phyloP scores from a whole-genome alignment of 1,140 invertebrate species.

The Drosophila bipectinata region DNA sequence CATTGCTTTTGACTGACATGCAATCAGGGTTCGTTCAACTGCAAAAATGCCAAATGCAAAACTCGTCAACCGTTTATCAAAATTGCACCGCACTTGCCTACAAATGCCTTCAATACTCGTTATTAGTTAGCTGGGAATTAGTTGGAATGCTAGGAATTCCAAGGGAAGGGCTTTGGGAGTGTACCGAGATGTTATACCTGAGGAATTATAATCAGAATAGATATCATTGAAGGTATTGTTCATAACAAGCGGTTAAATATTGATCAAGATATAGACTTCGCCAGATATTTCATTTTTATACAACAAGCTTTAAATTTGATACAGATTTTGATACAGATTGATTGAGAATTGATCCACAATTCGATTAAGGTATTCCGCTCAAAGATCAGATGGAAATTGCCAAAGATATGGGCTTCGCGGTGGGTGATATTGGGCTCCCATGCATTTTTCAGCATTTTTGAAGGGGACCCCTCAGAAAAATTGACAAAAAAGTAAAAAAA shows the following conservation, averaged over 20 bases:
- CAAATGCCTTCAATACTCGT: constrained; percentile 42
- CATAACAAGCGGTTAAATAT: not conserved
- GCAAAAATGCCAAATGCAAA: constrained; percentile 39
- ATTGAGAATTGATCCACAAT: no score
- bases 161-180: constrained; percentile 12
- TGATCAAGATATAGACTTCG: no score
- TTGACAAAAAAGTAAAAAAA: no score
- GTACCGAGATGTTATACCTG: not conserved
- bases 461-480: no score
- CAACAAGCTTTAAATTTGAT: no score
- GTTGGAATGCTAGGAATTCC: constrained; percentile 1
- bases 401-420: no score
- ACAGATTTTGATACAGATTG: no score
- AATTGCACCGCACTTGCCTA: constrained; percentile 48
- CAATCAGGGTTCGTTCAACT: constrained; percentile 67
- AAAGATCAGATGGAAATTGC: no score
- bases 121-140: constrained; percentile 24
- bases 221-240: not conserved
- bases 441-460: no score
- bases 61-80: constrained; percentile 49
- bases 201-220: not conserved
- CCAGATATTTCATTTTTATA: no score
- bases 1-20: constrained; percentile 41
- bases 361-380: no score
- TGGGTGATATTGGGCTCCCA: no score